Conservation (phyloP, 1,140 invertebrate genomes). For the Teleopsis dalmanni region DNA sequence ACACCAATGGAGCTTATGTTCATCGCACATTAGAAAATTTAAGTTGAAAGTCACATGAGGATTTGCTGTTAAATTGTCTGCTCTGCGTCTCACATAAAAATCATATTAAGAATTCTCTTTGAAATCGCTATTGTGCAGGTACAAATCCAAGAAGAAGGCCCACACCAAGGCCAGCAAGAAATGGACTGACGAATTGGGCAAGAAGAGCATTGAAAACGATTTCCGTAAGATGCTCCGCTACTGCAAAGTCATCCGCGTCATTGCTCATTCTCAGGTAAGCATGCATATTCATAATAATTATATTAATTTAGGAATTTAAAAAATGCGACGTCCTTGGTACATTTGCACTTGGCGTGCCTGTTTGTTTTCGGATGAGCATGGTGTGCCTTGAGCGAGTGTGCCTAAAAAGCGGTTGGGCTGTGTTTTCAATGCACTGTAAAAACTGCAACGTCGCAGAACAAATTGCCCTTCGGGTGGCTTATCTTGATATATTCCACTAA, state of each 20-base stretch:
- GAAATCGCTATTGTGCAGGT: constrained; percentile 58
- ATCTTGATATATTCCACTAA: constrained; percentile 61
- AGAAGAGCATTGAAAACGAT: constrained; percentile 94
- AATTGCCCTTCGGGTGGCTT: constrained; percentile 51
- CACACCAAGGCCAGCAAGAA: constrained; percentile 98
- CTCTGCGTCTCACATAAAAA: neutral
- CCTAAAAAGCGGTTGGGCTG: constrained; percentile 43
- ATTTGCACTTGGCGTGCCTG: constrained; percentile 19
- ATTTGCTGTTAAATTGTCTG: neutral
- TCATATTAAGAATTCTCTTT: neutral
- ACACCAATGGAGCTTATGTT: constrained; percentile 15
- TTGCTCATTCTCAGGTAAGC: constrained; percentile 93
- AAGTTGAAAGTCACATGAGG: neutral
- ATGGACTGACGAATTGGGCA: constrained; percentile 94
- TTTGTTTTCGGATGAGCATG: constrained; percentile 11
- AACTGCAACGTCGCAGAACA: constrained; percentile 54
- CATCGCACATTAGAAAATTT: neutral
- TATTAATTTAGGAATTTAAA: neutral
- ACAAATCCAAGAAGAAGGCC: constrained; percentile 99
- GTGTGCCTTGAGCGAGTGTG: constrained; percentile 24
- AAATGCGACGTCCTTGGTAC: constrained; percentile 36
- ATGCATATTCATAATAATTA: constrained; percentile 2
- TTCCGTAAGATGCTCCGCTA: constrained; percentile 97
- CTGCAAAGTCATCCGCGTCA: constrained; percentile 92
- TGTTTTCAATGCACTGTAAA: constrained; percentile 35